Percentiles rank a stretch among this genome's conserved stretches.
phyloP scores from a whole-genome alignment of 2,888 invertebrate genomes.

The Ectobius pallidus region DNA sequence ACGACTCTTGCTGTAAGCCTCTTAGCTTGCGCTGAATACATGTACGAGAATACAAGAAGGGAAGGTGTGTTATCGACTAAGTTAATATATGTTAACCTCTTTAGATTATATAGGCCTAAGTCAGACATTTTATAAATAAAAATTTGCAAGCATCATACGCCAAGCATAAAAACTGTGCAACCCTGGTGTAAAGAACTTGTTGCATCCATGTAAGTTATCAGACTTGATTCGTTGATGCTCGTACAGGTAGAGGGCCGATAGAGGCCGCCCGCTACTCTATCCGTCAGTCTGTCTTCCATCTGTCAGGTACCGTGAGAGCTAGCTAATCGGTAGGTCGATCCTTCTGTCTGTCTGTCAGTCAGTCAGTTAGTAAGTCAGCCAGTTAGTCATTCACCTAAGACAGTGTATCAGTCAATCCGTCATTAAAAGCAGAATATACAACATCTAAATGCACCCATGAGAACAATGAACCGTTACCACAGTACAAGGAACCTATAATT shows the following conservation, averaged over 20 bases:
- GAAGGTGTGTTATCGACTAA: no score
- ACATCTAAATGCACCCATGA: no score
- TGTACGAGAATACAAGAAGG: no score
- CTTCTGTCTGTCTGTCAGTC: conserved; percentile 4
- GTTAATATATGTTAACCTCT: no score
- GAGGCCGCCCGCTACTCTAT: conserved; percentile 9
- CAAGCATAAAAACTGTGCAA: no score
- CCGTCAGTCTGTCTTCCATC: neutral
- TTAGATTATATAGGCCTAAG: no score
- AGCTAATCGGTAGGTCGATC: conserved; percentile 13
- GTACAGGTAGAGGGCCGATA: neutral
- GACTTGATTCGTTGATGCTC: conserved; percentile 28
- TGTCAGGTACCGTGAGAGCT: conserved; percentile 8
- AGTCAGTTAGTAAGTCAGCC: neutral
- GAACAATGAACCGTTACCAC: no score
- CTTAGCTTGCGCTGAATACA: no score
- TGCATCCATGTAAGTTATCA: conserved; percentile 2
- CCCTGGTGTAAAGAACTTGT: conserved; percentile 6
- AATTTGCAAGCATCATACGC: no score
- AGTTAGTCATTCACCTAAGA: neutral
- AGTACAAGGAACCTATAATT: no score
- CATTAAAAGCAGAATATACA: neutral
- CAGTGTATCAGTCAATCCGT: neutral
- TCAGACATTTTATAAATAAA: no score
- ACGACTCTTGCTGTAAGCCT: no score